Percentiles rank a stretch among this genome's conserved stretches.
Evolutionary conservation across 2,888 invertebrate genomes (phyloP).

Genomic region (Ochropleura leucogaster): DNA sequence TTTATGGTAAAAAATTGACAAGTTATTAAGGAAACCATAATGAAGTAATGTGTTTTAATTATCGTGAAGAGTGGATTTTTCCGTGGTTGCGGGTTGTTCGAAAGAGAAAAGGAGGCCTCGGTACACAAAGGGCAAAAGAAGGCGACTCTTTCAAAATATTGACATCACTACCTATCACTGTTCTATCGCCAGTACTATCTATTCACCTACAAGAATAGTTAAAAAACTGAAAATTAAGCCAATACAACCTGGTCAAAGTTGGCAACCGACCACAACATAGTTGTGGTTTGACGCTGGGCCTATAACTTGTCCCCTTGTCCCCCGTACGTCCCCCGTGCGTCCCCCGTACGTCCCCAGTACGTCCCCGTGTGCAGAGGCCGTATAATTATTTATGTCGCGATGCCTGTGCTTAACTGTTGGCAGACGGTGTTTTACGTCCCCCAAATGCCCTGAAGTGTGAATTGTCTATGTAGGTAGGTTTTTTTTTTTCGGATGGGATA

Average conservation of each 20-base stretch:
- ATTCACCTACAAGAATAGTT: conserved; percentile 23
- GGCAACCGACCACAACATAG: conserved; percentile 47
- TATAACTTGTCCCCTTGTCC: conserved; percentile 69
- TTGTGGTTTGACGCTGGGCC: conserved; percentile 61
- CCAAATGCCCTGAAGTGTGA: conserved; percentile 32
- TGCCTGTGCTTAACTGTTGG: conserved; percentile 63
- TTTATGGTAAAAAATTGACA: conserved; percentile 10
- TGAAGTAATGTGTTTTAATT: not conserved
- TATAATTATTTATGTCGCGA: conserved; percentile 81
- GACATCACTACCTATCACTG: not conserved
- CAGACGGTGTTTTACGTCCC: conserved; percentile 42
- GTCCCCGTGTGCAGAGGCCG: conserved; percentile 72
- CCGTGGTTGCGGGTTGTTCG: too few species aligned
- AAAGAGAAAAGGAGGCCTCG: too few species aligned
- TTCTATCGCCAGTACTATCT: not conserved
- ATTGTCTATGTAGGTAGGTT: conserved; percentile 13
- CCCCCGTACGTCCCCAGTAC: conserved; percentile 49
- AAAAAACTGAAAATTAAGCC: conserved; percentile 40
- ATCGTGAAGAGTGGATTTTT: not conserved
- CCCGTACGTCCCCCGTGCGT: conserved; percentile 59
- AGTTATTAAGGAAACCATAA: not conserved
- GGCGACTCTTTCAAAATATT: not conserved
- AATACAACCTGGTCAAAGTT: conserved; percentile 52
- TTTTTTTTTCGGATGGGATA: too few species aligned
- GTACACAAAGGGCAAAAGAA: too few species aligned